Evolutionary conservation across 2,797 vertebrate species (phyloP), one percentile per base, ranked within the genome.

Genomic region (Xenentodon cancila): DNA sequence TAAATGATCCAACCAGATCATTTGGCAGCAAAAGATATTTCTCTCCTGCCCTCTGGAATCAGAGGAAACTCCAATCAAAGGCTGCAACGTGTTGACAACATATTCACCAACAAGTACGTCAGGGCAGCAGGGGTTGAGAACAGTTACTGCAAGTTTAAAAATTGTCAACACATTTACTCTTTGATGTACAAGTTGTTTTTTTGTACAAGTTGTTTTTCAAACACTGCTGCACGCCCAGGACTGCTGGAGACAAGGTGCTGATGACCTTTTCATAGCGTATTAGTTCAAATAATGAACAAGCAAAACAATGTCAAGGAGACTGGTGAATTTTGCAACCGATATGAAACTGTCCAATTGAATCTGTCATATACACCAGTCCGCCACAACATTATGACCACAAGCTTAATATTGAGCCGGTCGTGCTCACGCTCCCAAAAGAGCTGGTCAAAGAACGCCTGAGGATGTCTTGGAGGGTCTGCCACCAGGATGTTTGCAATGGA

Each of bases 131-230:
- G 12, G 9, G 37, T 13, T 49, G 47, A 55, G 37, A 46, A 40
- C 17, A 15, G 20, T 27, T 18, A n/a, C 46, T 47, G 30, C n/a
- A 53, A n/a, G 30, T 68, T 59, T 53, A 53, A 67, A 67, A n/a
- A 59, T 53, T 19, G 8, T 3, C 22, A 59, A 25, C 22, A 46
- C 12, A 30, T 8, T n/a, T 22, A 17, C 2, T 16, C 22, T 44
- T 37, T 37, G 34, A 1, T 37, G 34, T 13, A 37, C 34, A 37
- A 37, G 1, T 34, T 22, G 20, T 62, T 53, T 53, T 53, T 40
- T 12, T 37, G 34, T 13, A 37, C 34, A 37, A 37, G 1, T 34
- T 22, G 20, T 62, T 53, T 53, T 53, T 40, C 49, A 37, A 13
- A 47, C 20, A 34, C n/a, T 21, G 13, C 17, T 21, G 21, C 20